phyloP scores from a whole-genome alignment of 2,888 invertebrate genomes.

The Caenorhabditis panamensis region DNA sequence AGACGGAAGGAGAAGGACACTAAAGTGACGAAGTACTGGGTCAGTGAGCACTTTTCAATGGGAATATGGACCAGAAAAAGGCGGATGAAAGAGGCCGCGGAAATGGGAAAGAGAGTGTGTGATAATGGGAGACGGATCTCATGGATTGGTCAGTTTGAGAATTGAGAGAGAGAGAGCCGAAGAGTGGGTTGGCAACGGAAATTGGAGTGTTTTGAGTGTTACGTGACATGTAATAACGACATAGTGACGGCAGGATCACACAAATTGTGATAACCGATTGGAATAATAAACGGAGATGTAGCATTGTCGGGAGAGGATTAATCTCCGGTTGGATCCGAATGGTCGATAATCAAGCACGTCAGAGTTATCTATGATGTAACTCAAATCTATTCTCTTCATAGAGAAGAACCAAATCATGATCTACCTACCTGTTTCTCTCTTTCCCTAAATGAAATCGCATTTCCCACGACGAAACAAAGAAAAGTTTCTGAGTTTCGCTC shows the following conservation, averaged over 20 bases:
- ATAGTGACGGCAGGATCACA: neutral
- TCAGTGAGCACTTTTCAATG: constrained; percentile 46
- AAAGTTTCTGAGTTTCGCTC: no score
- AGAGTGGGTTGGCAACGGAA: neutral
- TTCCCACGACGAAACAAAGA: no score
- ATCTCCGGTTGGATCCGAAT: no score
- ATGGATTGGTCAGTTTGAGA: constrained; percentile 28
- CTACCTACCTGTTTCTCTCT: no score
- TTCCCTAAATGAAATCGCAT: no score
- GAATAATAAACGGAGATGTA: neutral
- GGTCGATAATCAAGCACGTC: no score
- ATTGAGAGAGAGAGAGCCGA: constrained; percentile 15
- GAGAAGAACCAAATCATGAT: no score
- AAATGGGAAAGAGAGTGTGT: constrained; percentile 34
- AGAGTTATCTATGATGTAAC: no score
- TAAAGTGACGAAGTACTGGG: constrained; percentile 14
- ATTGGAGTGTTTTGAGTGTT: neutral
- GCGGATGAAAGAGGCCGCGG: constrained; percentile 28
- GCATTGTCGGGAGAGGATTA: no score
- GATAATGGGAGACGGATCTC: constrained; percentile 25
- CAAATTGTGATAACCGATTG: neutral
- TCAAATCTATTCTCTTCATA: no score
- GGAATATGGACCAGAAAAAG: constrained; percentile 36
- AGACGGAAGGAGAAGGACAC: neutral
- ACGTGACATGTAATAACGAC: neutral